Evolutionary conservation across 2,113 vertebrate species (phyloP).

Genomic region (Pygoscelis antarcticus): DNA sequence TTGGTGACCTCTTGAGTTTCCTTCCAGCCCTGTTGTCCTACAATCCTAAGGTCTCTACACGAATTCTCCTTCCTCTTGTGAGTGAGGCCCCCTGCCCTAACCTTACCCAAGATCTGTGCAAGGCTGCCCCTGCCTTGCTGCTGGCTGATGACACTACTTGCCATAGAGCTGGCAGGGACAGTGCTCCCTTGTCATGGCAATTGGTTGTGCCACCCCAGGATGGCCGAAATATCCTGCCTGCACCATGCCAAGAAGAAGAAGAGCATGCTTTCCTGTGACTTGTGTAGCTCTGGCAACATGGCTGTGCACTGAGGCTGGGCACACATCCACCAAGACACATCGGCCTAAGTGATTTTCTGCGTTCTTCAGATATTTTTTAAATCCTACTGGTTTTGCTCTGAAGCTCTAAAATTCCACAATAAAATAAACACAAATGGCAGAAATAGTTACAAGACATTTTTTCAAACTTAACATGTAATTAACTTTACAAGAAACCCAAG

Average conservation of each 20-base stretch:
- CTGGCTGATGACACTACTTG: not conserved
- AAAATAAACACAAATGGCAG: not conserved
- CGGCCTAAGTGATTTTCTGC: accelerated
- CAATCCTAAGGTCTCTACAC: not conserved
- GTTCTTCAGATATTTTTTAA: not conserved
- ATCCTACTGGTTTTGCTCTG: not conserved
- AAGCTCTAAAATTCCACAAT: not conserved
- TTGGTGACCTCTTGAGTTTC: not conserved
- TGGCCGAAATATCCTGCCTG: not conserved
- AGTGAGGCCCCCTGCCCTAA: not conserved
- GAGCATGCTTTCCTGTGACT: not conserved
- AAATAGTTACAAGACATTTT: not conserved
- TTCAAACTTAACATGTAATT: not conserved
- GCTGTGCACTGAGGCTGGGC: accelerated
- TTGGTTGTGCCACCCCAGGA: accelerated
- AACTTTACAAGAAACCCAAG: not conserved
- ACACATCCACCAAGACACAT: not conserved
- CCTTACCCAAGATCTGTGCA: accelerated
- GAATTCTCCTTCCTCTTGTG: not conserved
- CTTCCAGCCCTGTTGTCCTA: not conserved
- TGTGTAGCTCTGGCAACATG: accelerated
- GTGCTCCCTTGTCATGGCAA: not conserved
- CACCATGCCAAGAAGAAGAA: not conserved
- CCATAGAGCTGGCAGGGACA: not conserved
- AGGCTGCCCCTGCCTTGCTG: not conserved